Evolutionary conservation across 1,140 invertebrate genomes (phyloP).

Genomic region (Pararge aegeria): DNA sequence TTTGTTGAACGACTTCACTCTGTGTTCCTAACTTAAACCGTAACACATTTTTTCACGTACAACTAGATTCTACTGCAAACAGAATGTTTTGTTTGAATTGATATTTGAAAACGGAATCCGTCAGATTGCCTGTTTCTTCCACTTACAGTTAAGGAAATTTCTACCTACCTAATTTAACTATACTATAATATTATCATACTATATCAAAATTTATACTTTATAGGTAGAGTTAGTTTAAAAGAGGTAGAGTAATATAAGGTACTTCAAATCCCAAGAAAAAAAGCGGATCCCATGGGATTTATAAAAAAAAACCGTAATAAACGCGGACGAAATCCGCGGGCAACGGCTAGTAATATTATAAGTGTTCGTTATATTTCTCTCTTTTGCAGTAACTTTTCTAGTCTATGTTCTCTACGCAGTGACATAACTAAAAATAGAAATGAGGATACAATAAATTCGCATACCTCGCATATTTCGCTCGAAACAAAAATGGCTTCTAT

Average conservation of each 20-base stretch:
- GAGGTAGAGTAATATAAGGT: too few species aligned
- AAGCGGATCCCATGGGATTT: too few species aligned
- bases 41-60: conserved; percentile 8
- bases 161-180: too few species aligned
- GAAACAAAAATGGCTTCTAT: conserved; percentile 70
- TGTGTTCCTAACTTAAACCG: background rate
- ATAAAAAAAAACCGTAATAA: too few species aligned
- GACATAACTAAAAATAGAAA: conserved; percentile 22
- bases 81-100: conserved; percentile 4
- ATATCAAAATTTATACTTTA: too few species aligned
- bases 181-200: too few species aligned
- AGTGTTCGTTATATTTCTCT: too few species aligned
- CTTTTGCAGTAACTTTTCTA: background rate
- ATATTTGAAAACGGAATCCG: background rate
- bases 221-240: too few species aligned
- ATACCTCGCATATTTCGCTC: conserved; percentile 34
- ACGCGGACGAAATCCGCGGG: too few species aligned
- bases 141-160: too few species aligned
- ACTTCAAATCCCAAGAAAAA: too few species aligned
- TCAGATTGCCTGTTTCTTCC: background rate
- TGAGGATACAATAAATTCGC: conserved; percentile 40
- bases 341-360: too few species aligned
- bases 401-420: background rate
- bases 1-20: background rate
- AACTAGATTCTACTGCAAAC: background rate